Conservation (phyloP, 2,888 invertebrate genomes). For the Cerceris rybyensis region DNA sequence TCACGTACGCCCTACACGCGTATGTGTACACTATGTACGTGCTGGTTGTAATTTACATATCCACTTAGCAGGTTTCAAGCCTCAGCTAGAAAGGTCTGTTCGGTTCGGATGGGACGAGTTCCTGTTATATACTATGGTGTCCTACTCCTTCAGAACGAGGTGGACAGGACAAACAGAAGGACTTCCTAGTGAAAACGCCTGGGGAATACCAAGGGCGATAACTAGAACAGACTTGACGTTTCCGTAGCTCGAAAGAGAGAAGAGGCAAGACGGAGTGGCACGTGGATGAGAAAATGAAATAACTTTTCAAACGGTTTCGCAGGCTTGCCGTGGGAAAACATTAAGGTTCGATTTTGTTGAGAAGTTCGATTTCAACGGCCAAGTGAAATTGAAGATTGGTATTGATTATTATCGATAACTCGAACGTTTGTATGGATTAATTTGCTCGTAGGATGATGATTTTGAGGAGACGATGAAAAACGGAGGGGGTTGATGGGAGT, state of each 20-base stretch:
- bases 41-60: constrained; percentile 17
- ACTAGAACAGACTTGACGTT: constrained; percentile 1
- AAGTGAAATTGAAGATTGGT: not conserved
- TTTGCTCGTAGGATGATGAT: no score
- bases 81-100: not conserved
- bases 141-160: not conserved
- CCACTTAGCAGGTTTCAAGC: constrained; percentile 14
- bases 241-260: not conserved
- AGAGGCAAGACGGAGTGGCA: not conserved
- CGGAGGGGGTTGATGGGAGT: no score
- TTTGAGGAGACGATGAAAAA: no score
- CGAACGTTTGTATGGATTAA: no score
- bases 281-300: not conserved
- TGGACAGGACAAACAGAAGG: not conserved
- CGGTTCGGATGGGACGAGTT: not conserved
- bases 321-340: not conserved
- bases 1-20: not conserved
- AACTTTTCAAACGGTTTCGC: not conserved
- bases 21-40: not conserved
- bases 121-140: not conserved
- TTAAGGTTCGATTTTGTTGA: not conserved
- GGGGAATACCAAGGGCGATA: constrained; percentile 3
- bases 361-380: no score
- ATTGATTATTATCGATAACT: not conserved
- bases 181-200: not conserved